Evolutionary conservation across 2,113 vertebrate species (phyloP).

Genomic region (Rhynchomys soricoides): DNA sequence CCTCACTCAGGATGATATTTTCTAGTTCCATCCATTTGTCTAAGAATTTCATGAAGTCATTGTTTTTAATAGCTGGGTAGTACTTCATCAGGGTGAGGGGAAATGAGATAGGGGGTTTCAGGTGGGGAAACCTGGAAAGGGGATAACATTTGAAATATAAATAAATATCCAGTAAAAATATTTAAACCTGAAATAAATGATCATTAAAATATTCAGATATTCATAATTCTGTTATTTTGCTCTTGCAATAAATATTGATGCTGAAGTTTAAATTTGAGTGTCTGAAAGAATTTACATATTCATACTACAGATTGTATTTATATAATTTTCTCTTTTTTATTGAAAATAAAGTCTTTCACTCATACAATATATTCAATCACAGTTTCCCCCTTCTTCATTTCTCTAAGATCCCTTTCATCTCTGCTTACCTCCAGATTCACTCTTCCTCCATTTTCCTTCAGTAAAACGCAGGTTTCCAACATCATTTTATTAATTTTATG

Average conservation of each 20-base stretch:
- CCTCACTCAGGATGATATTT: too few relatives aligned
- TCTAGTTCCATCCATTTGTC: too few relatives aligned
- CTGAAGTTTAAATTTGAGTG: slow-evolving; percentile 42
- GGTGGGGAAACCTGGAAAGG: too few relatives aligned
- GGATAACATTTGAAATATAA: too few relatives aligned
- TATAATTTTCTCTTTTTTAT: neutral
- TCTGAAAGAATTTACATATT: slow-evolving; percentile 53
- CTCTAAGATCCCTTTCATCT: neutral
- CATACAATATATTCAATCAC: rapidly evolving
- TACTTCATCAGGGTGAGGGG: too few relatives aligned
- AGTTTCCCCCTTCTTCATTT: neutral
- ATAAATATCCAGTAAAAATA: too few relatives aligned
- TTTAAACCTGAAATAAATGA: slow-evolving; percentile 34
- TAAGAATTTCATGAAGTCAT: too few relatives aligned
- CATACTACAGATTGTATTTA: neutral
- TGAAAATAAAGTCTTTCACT: neutral
- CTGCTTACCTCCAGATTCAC: neutral
- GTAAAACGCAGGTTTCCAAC: too few relatives aligned
- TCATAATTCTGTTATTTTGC: slow-evolving; percentile 5
- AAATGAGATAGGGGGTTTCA: too few relatives aligned
- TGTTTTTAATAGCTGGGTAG: too few relatives aligned
- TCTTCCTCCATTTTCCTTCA: neutral
- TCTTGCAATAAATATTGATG: slow-evolving; percentile 39
- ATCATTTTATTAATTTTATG: slow-evolving; percentile 19
- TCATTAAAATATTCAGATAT: slow-evolving; percentile 24